Conservation (phyloP, 2,888 invertebrate genomes). For the Torymus texanus region DNA sequence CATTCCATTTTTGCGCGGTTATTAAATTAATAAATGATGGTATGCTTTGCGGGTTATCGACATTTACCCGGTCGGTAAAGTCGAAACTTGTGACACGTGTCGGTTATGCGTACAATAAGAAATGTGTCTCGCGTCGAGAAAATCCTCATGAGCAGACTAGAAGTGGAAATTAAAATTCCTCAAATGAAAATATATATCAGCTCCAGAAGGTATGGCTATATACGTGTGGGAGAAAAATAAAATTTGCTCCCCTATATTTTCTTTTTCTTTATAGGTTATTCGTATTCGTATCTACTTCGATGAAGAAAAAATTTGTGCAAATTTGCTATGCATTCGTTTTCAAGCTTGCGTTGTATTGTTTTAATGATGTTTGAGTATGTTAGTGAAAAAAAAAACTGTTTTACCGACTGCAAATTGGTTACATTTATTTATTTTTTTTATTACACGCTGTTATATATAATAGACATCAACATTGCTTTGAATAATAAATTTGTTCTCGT, state of each 20-base stretch:
- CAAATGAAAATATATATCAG: background rate
- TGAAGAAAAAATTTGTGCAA: background rate
- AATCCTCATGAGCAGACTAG: slow-evolving; percentile 27
- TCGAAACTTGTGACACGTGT: background rate
- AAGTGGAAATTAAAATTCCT: slow-evolving; percentile 18
- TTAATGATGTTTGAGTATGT: background rate
- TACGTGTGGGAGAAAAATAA: no score
- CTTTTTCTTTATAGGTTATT: no score
- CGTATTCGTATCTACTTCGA: no score
- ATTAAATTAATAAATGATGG: no score
- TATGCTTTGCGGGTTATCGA: background rate
- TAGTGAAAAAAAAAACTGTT: slow-evolving; percentile 15
- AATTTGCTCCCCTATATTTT: no score
- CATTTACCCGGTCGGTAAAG: background rate
- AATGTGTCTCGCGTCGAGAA: background rate
- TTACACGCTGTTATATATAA: no score
- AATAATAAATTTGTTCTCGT: no score
- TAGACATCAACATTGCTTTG: no score
- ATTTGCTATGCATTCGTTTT: background rate
- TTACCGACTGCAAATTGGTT: slow-evolving; percentile 1
- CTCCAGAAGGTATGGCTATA: no score
- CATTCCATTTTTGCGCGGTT: no score
- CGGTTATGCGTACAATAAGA: no score
- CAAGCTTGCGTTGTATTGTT: background rate
- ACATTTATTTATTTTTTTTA: no score